Evolutionary conservation across 2,797 vertebrate genomes (phyloP).

Genomic region (Rhabdophis nuchalis): DNA sequence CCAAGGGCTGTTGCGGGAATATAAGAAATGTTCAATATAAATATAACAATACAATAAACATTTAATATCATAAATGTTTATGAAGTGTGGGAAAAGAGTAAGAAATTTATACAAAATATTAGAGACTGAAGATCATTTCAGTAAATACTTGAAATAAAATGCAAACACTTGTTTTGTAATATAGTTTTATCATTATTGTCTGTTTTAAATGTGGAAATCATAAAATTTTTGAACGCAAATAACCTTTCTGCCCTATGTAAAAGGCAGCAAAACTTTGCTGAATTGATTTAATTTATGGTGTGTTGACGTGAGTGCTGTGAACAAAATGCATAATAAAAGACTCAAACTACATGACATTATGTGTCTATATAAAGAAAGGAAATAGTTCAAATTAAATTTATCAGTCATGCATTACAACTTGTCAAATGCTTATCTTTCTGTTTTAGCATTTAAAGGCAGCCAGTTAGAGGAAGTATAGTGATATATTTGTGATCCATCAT

Average conservation of each 20-base stretch:
- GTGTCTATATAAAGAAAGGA: background rate
- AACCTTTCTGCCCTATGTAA: background rate
- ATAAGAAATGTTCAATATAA: background rate
- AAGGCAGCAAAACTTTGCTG: background rate
- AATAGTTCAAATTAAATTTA: background rate
- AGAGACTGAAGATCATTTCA: background rate
- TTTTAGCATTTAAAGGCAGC: background rate
- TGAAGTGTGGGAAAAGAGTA: background rate
- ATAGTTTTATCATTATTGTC: background rate
- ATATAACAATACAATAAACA: background rate
- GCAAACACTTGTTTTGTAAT: background rate
- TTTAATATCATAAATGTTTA: background rate
- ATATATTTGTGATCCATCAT: background rate
- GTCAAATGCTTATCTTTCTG: background rate
- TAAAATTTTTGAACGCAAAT: background rate
- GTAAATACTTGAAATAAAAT: background rate
- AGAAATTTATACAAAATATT: background rate
- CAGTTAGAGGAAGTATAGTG: background rate
- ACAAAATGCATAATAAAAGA: background rate
- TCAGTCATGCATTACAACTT: background rate
- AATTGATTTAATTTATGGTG: background rate
- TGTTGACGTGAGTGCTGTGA: background rate
- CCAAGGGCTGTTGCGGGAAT: background rate
- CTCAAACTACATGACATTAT: background rate
- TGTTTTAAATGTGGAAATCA: background rate